These are phyloP conservation scores for Gasteruption jaculator DNA, from an alignment of 2,888 invertebrate genomes.

Conservation along the genomic window DNA sequence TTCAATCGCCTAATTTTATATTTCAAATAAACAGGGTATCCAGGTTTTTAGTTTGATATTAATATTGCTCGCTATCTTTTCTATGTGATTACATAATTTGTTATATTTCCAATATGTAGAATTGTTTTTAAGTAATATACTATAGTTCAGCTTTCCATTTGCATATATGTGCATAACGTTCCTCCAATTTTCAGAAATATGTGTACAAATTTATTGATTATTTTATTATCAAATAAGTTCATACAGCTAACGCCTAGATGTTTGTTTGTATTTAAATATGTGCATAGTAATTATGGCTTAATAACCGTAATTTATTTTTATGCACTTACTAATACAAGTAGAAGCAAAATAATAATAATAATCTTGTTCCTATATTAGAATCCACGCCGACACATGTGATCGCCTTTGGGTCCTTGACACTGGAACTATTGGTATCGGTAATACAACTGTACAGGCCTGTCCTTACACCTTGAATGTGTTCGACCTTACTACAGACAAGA, in stretches of 20 bases:
- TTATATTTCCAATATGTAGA: too few relatives aligned
- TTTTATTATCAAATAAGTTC: too few relatives aligned
- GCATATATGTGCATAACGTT: too few relatives aligned
- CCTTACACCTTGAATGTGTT: conserved; percentile 76
- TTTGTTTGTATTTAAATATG: conserved; percentile 1
- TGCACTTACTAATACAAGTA: neutral
- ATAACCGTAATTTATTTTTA: neutral
- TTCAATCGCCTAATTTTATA: too few relatives aligned
- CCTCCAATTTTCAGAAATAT: too few relatives aligned
- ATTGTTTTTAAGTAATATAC: too few relatives aligned
- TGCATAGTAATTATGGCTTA: neutral
- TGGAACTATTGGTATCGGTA: conserved; percentile 76
- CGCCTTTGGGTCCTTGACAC: conserved; percentile 81
- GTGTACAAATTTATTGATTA: too few relatives aligned
- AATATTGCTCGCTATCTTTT: too few relatives aligned
- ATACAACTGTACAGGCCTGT: conserved; percentile 71
- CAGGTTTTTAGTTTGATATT: too few relatives aligned
- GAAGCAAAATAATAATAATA: neutral
- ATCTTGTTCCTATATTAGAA: conserved; percentile 52
- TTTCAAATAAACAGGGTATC: too few relatives aligned
- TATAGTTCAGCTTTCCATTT: too few relatives aligned
- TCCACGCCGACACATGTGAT: conserved; percentile 74
- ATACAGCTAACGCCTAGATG: neutral
- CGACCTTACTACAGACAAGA: conserved; percentile 68
- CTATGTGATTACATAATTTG: too few relatives aligned